These are phyloP conservation scores for Drosophila triauraria DNA, from an alignment of 1,140 invertebrate species.

Conservation along the genomic window DNA sequence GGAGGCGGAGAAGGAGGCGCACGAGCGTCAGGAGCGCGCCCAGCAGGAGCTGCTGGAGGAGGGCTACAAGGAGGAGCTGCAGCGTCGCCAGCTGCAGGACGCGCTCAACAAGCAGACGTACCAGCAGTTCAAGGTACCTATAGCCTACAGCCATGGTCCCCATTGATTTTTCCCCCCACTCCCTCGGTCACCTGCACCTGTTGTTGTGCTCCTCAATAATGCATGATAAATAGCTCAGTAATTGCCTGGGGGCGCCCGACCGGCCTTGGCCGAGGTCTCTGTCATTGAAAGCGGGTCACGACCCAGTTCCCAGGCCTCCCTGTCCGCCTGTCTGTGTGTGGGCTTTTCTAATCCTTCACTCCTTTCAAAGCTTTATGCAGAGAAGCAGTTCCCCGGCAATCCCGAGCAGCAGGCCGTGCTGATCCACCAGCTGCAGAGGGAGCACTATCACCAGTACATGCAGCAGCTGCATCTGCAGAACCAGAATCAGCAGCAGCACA, in stretches of 20 bases:
- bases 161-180: constrained; percentile 3
- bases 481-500: constrained; percentile 26
- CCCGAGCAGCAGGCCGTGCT: constrained; percentile 97
- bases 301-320: constrained; percentile 41
- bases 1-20: constrained; percentile 85
- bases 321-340: not conserved
- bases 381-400: constrained; percentile 96
- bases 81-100: constrained; percentile 94
- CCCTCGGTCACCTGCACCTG: constrained; percentile 46
- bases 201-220: constrained; percentile 92
- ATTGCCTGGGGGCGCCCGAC: not conserved
- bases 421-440: constrained; percentile 97
- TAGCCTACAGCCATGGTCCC: not conserved
- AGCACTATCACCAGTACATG: constrained; percentile 99
- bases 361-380: constrained; percentile 90
- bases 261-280: not conserved
- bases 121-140: constrained; percentile 91
- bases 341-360: constrained; percentile 7
- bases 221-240: constrained; percentile 5
- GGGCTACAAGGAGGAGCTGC: constrained; percentile 88
- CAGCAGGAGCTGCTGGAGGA: constrained; percentile 87
- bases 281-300: constrained; percentile 52
- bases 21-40: constrained; percentile 85
- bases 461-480: constrained; percentile 90
- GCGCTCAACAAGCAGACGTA: constrained; percentile 98